phyloP scores from a whole-genome alignment of 2,888 invertebrate species.

The Cephus rjabovi region DNA sequence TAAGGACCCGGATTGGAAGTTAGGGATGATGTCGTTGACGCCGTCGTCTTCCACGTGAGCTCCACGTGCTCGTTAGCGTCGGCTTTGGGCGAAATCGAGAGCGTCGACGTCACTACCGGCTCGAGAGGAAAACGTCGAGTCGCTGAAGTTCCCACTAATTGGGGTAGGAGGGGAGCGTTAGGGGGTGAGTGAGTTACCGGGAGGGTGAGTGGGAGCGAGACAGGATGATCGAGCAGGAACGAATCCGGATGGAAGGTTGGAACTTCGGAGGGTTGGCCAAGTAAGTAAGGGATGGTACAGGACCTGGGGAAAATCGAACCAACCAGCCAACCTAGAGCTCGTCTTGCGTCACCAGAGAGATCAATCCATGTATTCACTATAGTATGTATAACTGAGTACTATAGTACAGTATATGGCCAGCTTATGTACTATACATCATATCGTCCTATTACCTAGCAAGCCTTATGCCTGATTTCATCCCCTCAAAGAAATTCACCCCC shows the following conservation, averaged over 20 bases:
- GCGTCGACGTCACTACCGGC: slow-evolving; percentile 49
- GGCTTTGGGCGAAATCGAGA: slow-evolving; percentile 64
- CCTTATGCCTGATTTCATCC: slow-evolving; percentile 48
- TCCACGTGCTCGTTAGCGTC: slow-evolving; percentile 66
- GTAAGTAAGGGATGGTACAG: slow-evolving; percentile 8
- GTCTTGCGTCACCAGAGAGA: slow-evolving; percentile 7
- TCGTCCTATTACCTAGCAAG: too few species aligned
- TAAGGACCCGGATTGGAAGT: too few species aligned
- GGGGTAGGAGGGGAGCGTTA: slow-evolving; percentile 20
- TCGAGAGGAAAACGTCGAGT: slow-evolving; percentile 26
- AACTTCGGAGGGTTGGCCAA: too few species aligned
- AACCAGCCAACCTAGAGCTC: slow-evolving; percentile 30
- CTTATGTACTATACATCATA: slow-evolving; percentile 22
- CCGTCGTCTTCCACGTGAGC: slow-evolving; percentile 62
- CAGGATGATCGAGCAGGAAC: too few species aligned
- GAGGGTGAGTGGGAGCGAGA: too few species aligned
- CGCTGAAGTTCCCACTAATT: slow-evolving; percentile 28
- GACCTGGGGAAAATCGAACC: slow-evolving; percentile 49
- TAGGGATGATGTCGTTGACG: slow-evolving; percentile 32
- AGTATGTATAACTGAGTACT: background rate
- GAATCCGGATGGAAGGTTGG: too few species aligned
- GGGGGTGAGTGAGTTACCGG: too few species aligned
- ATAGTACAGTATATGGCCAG: slow-evolving; percentile 19
- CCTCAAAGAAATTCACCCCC: background rate
- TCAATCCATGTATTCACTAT: background rate